These are phyloP conservation scores for Pachycephala philippinensis DNA, from an alignment of 2,113 vertebrate genomes.

Conservation along the genomic window DNA sequence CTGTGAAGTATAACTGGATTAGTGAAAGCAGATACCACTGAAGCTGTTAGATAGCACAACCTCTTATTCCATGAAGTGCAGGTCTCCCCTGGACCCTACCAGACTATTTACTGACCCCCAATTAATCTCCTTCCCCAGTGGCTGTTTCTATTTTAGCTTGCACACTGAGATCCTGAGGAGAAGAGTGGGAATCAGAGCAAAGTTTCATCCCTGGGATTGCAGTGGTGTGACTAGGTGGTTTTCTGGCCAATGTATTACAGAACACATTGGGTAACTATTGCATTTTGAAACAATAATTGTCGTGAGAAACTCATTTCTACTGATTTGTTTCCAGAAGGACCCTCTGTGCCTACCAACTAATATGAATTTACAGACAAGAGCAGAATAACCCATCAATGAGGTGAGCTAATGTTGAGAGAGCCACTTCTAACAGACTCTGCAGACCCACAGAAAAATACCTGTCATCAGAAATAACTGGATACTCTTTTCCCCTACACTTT, in stretches of 20 bases:
- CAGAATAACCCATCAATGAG: not conserved
- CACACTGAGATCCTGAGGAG: not conserved
- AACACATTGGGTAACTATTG: not conserved
- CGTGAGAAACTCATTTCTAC: not conserved
- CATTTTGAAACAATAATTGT: not conserved
- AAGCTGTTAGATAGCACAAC: not conserved
- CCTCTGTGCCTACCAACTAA: not conserved
- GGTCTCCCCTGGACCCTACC: not conserved
- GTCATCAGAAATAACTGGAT: not conserved
- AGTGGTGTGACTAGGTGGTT: not conserved
- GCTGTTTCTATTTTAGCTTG: not conserved
- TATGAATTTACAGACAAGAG: not conserved
- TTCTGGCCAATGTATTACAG: not conserved
- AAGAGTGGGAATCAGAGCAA: slow-evolving; percentile 8
- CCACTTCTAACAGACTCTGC: not conserved
- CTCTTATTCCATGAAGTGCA: not conserved
- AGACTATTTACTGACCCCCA: not conserved
- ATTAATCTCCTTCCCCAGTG: not conserved
- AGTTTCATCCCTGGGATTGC: not conserved
- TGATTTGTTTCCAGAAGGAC: not conserved
- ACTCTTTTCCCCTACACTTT: not conserved
- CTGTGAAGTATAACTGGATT: not conserved
- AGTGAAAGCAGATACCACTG: not conserved
- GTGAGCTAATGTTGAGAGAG: not conserved
- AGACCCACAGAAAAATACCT: not conserved